Conservation (phyloP, 1,140 invertebrate species). For the Caenorhabditis latens region DNA sequence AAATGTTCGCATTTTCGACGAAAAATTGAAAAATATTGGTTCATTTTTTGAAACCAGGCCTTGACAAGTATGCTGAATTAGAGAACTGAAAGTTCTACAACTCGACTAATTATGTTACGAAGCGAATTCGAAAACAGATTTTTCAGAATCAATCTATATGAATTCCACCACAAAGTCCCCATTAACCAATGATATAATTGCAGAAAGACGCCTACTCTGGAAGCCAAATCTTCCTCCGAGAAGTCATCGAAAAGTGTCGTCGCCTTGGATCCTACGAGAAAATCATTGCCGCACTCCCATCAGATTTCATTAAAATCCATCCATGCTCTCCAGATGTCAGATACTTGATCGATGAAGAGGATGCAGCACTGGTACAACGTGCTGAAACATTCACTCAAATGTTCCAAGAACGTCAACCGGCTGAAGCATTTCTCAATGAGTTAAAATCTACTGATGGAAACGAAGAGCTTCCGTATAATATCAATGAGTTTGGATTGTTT, state of each 20-base stretch:
- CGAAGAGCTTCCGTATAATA: conserved; percentile 37
- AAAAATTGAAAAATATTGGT: too few species aligned
- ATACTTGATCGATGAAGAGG: conserved; percentile 79
- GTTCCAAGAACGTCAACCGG: conserved; percentile 88
- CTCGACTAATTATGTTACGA: too few species aligned
- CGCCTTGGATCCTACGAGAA: conserved; percentile 96
- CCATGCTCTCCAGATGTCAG: conserved; percentile 82
- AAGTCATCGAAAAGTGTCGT: conserved; percentile 90
- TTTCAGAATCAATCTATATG: too few species aligned
- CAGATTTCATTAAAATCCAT: conserved; percentile 85
- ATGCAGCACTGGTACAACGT: conserved; percentile 84
- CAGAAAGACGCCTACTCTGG: conserved; percentile 90
- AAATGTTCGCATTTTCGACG: too few species aligned
- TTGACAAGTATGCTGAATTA: too few species aligned
- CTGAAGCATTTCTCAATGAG: conserved; percentile 90
- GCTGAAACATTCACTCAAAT: conserved; percentile 88
- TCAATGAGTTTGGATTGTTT: conserved; percentile 28
- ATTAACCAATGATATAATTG: conserved; percentile 77
- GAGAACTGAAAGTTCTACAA: too few species aligned
- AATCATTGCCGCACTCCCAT: conserved; percentile 91
- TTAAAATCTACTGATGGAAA: conserved; percentile 80
- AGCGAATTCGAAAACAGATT: too few species aligned
- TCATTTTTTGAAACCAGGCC: too few species aligned
- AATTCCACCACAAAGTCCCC: neutral
- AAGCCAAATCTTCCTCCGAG: conserved; percentile 93